Base-by-base conservation (phyloP, 2,888 invertebrate species). In the Cotesia congregata region DNA sequence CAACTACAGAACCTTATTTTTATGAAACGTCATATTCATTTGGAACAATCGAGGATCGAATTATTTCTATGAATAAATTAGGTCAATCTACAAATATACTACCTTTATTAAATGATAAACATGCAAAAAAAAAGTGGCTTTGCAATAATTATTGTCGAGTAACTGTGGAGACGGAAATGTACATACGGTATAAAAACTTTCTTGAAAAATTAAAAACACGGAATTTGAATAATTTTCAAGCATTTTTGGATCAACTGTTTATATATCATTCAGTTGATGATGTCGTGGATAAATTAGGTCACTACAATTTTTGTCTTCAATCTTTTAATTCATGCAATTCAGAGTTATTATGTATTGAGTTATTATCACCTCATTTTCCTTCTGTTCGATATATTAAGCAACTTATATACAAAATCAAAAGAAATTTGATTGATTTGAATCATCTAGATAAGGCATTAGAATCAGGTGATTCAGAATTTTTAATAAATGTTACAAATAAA, bases 1-100 rank as follows among this genome's bases (percentile, higher is more conserved):
- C 59, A 6, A 67, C 61, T 4, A 68, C 74, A 9, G 74, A 74
- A 30, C 50, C 74, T 12, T 74, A 67, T 74, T 74, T 15, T 68
- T 68, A 41, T 0, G 67, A 67, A 7, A 60, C 67, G 4, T 38
- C 67, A 1, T 68, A 74, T 60, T 67, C 15, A 6, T 72, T 72
- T 20, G 41, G 50, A 64, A 60, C 12, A 41, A 40, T 72, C 12
- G 3, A 39, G 0, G 9, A 17, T 15, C 7, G 9, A n/a, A 64
- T 39, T 7, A 64, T 20, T 72, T 40, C 15, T 12, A 41, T 72
- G 17, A 17, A 64, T 41, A 7, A 5, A 20, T 64, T 40, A n/a
- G 72, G 72, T 39, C 41, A 39, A 17, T 12, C 65, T 20, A 64
- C 40, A 17, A 72, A 72, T 7, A 40, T 72, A 30, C 40, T 72